Evolutionary conservation across 2,113 vertebrate genomes (phyloP), one percentile per base, ranked within the genome.

Genomic region (Catharus minimus): DNA sequence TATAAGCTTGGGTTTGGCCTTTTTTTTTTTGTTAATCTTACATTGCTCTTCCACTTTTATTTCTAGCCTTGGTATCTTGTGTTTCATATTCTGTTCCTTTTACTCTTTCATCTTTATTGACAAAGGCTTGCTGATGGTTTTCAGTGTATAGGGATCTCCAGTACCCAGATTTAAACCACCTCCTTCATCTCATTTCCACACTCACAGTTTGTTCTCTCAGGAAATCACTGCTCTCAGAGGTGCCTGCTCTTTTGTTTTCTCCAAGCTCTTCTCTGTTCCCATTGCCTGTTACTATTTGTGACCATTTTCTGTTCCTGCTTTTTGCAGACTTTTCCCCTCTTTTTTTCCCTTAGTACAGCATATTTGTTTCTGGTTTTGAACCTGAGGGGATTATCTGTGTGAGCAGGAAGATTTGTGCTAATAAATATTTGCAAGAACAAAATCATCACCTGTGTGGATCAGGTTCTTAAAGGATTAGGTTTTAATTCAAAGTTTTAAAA

Each of bases 391-490:
- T 92, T 81, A 88, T 66, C 77, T 18, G 17, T 44, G n/a, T 46
- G 65, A 86, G 52, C 58, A 75, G 77, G 47, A 84, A 90, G 73
- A 92, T 89, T 74, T 89, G 47, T 80, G 75, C 90, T 67, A 80
- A 77, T 84, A 95, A 93, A 68, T 89, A 77, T 56, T 82, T 77
- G 56, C 43, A 60, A 74, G 77, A 83, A 78, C 27, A 90, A 84
- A 94, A 86, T 41, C 27, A 64, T 71, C 68, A 78, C 80, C 65
- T 47, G 5, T 33, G 32, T 43, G 58, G 55, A 80, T 89, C 56
- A 26, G 22, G 28, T 80, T 92, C 88, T 79, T 82, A 92, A 82
- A 91, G 66, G 81, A 93, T 91, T 92, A 89, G 44, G 13, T 38
- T 87, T 89, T 75, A 82, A 87, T 76, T 69, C 49, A 58, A 61